Conservation (phyloP, 2,888 invertebrate species). For the Dromius quadrimaculatus region DNA sequence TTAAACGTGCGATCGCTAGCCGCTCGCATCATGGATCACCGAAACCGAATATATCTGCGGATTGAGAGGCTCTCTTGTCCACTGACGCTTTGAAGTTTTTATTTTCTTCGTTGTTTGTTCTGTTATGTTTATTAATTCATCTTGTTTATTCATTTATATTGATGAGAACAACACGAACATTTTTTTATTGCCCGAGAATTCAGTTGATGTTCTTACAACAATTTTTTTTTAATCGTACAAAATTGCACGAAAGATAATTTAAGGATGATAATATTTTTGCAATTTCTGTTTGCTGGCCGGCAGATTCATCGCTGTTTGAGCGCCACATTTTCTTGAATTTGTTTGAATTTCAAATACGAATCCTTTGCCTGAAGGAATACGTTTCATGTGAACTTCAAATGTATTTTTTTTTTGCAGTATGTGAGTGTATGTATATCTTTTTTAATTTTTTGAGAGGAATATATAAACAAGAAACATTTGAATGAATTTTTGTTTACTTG, state of each 20-base stretch:
- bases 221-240: not conserved
- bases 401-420: conserved; percentile 1
- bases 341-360: conserved; percentile 39
- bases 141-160: conserved; percentile 21
- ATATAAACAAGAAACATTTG: conserved; percentile 26
- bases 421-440: conserved; percentile 12
- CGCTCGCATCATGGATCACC: conserved; percentile 19
- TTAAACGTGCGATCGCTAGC: conserved; percentile 33
- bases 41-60: conserved; percentile 16
- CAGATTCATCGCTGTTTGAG: too few relatives aligned
- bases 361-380: conserved; percentile 8
- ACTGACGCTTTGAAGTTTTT: conserved; percentile 3
- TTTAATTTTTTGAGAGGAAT: conserved; percentile 37
- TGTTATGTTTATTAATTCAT: conserved; percentile 32
- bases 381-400: conserved; percentile 10
- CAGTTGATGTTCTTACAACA: too few relatives aligned
- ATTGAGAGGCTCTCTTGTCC: conserved; percentile 9
- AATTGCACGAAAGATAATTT: not conserved
- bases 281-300: too few relatives aligned
- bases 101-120: conserved; percentile 15
- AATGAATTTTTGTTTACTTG: conserved; percentile 21
- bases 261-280: not conserved
- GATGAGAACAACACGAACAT: too few relatives aligned
- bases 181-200: too few relatives aligned
- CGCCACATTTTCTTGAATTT: conserved; percentile 26